Conservation (phyloP, 2,797 vertebrate species). For the Percopsis omiscomaycus region DNA sequence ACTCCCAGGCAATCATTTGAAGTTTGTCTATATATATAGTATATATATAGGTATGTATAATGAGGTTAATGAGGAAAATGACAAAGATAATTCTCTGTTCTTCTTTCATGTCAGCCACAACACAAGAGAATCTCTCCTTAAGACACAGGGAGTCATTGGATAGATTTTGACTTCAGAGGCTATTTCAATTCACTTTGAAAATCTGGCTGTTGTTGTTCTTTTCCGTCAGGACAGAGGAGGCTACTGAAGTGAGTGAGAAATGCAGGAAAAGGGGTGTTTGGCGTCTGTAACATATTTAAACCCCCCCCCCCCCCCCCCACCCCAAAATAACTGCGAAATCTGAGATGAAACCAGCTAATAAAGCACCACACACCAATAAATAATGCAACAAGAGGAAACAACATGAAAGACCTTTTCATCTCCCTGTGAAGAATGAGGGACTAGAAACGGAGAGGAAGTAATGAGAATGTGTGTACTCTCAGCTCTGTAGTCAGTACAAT, state of each 20-base stretch:
- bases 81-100: constrained; percentile 57
- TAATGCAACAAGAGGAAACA: constrained; percentile 79
- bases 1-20: constrained; percentile 68
- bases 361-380: constrained; percentile 74
- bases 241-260: constrained; percentile 59
- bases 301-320: constrained; percentile 58
- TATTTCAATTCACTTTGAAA: constrained; percentile 64
- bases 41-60: constrained; percentile 37
- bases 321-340: constrained; percentile 68
- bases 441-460: constrained; percentile 47
- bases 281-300: constrained; percentile 76
- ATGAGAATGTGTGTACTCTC: constrained; percentile 35
- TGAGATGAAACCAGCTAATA: constrained; percentile 74
- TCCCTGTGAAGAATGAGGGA: constrained; percentile 51
- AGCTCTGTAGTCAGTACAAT: constrained; percentile 49
- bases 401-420: constrained; percentile 77
- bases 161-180: constrained; percentile 65
- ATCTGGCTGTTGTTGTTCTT: constrained; percentile 21
- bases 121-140: constrained; percentile 58
- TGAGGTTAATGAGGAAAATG: constrained; percentile 73
- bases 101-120: constrained; percentile 65
- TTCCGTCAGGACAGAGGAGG: constrained; percentile 57
- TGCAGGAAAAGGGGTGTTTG: constrained; percentile 67
- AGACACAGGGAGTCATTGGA: constrained; percentile 54
- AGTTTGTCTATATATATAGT: constrained; percentile 42